Conservation (phyloP, 1,140 invertebrate species). For the Hetaerina americana region DNA sequence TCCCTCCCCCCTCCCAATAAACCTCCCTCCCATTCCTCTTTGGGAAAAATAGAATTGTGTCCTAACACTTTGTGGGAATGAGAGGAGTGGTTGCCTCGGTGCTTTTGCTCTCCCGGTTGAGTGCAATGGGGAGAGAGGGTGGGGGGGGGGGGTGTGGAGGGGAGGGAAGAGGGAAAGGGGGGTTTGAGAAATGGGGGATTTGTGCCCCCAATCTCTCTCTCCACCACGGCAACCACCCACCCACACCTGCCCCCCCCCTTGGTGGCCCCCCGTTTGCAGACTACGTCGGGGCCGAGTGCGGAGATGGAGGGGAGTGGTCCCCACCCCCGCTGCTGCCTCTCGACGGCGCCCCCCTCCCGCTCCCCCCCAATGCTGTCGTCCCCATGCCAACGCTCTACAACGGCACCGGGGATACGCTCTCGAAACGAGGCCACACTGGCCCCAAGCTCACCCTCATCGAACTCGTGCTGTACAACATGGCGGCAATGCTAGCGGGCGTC, state of each 20-base stretch:
- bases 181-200: too few relatives aligned
- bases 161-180: too few relatives aligned
- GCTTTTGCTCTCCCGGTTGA: background rate
- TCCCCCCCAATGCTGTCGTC: slow-evolving; percentile 21
- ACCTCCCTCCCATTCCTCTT: too few relatives aligned
- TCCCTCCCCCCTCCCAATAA: too few relatives aligned
- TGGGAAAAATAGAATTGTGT: background rate
- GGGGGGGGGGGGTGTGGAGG: too few relatives aligned
- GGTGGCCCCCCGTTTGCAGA: slow-evolving; percentile 2
- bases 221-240: background rate
- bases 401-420: slow-evolving; percentile 36
- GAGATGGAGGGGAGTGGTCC: background rate
- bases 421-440: slow-evolving; percentile 10
- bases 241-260: background rate
- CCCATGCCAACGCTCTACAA: slow-evolving; percentile 65
- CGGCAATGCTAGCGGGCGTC: slow-evolving; percentile 73
- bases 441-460: slow-evolving; percentile 64
- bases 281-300: slow-evolving; percentile 1
- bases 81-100: background rate
- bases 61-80: background rate
- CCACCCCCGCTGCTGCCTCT: slow-evolving; percentile 30
- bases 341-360: slow-evolving; percentile 15
- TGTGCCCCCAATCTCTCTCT: too few relatives aligned
- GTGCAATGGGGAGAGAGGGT: background rate
- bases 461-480: slow-evolving; percentile 77